Conservation (phyloP, 2,888 invertebrate genomes). For the Auanema freiburgensis region DNA sequence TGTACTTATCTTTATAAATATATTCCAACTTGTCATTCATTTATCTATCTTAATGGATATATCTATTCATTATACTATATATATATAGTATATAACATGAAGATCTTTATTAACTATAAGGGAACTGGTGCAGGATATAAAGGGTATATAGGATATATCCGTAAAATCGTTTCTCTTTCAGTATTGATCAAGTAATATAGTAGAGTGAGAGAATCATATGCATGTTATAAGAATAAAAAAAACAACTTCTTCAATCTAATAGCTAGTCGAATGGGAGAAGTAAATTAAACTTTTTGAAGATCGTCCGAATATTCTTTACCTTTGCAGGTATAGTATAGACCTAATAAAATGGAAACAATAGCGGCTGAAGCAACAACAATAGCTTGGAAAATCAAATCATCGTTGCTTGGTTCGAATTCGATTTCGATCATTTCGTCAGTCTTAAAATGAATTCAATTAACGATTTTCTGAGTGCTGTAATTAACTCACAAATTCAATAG, state of each 20-base stretch:
- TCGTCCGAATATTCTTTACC: slow-evolving; percentile 42
- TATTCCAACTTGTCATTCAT: too few species aligned
- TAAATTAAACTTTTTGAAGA: slow-evolving; percentile 42
- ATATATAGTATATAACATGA: too few species aligned
- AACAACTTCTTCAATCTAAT: too few species aligned
- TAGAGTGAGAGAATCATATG: not conserved
- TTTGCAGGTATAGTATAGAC: slow-evolving; percentile 27
- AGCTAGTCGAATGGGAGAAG: not conserved
- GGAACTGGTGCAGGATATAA: too few species aligned
- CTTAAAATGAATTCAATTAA: slow-evolving; percentile 28
- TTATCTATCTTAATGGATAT: too few species aligned
- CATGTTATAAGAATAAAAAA: too few species aligned
- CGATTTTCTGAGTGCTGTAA: not conserved
- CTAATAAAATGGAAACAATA: slow-evolving; percentile 36
- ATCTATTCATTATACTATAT: too few species aligned
- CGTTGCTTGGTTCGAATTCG: slow-evolving; percentile 53
- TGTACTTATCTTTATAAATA: too few species aligned
- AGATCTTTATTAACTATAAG: too few species aligned
- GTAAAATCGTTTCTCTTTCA: not conserved
- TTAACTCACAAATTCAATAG: slow-evolving; percentile 45
- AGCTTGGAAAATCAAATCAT: slow-evolving; percentile 45
- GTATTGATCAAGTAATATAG: not conserved
- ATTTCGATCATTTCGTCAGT: slow-evolving; percentile 44
- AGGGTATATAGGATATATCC: too few species aligned
- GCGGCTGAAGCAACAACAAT: slow-evolving; percentile 22